Percentiles rank a stretch among this genome's conserved stretches.
These are phyloP conservation scores for Eristalinus sepulchralis DNA, from an alignment of 2,888 invertebrate genomes.

Conservation along the genomic window DNA sequence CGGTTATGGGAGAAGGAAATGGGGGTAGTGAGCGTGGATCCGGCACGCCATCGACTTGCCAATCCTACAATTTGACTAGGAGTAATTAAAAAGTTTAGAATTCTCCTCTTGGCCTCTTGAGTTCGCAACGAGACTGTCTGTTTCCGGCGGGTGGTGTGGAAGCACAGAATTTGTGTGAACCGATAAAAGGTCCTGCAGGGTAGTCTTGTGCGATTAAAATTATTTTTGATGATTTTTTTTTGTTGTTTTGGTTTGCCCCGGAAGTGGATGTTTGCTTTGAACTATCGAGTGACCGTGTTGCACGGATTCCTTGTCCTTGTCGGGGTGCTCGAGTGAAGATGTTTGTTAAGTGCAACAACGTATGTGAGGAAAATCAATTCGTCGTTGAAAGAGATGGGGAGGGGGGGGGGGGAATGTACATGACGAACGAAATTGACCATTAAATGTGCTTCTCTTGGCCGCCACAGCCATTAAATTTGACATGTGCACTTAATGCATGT, in stretches of 20 bases:
- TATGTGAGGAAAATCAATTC: background rate
- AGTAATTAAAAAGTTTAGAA: slow-evolving; percentile 65
- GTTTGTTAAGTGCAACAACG: background rate
- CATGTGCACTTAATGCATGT: background rate
- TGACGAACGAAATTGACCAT: background rate
- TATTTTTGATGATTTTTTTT: slow-evolving; percentile 47
- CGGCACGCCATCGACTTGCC: background rate
- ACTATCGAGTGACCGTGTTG: background rate
- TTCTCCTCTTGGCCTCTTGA: slow-evolving; percentile 8
- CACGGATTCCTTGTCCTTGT: background rate
- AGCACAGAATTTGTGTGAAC: slow-evolving; percentile 7
- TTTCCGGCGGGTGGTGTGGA: background rate
- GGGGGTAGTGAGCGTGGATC: background rate
- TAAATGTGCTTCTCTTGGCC: background rate
- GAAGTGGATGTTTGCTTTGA: background rate
- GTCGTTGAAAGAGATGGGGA: background rate
- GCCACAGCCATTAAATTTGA: background rate
- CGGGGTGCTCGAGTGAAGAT: background rate
- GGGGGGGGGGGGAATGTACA: background rate
- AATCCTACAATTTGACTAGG: slow-evolving; percentile 9
- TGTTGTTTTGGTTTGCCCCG: background rate
- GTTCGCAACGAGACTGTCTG: slow-evolving; percentile 29
- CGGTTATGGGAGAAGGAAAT: background rate
- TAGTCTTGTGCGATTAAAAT: slow-evolving; percentile 24
- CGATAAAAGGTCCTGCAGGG: slow-evolving; percentile 1